phyloP scores from a whole-genome alignment of 2,797 vertebrate genomes.

The Thalassophryne amazonica region DNA sequence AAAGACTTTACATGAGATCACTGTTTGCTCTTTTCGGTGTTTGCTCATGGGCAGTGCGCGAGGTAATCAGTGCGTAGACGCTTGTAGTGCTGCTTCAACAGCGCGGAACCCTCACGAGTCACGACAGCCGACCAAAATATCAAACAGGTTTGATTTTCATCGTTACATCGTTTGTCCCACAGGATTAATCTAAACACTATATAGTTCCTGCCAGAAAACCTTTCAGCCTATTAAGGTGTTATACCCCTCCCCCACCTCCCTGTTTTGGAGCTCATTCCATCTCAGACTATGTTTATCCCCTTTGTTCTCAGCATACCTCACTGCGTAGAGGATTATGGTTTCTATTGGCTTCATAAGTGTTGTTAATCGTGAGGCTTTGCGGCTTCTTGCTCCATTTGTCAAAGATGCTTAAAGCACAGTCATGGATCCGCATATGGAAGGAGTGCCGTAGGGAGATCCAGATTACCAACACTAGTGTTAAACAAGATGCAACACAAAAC shows the following conservation, averaged over 20 bases:
- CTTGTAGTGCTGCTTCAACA: too few relatives aligned
- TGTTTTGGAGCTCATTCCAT: slow-evolving; percentile 23
- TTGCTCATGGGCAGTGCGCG: too few relatives aligned
- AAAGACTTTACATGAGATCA: too few relatives aligned
- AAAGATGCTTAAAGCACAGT: neutral
- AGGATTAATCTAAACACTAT: slow-evolving; percentile 54
- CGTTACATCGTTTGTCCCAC: slow-evolving; percentile 58
- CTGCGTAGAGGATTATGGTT: slow-evolving; percentile 12
- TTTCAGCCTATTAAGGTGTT: slow-evolving; percentile 59
- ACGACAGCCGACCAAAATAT: too few relatives aligned
- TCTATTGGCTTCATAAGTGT: slow-evolving; percentile 2
- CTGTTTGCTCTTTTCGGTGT: too few relatives aligned
- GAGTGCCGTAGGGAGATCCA: neutral
- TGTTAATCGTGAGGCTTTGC: slow-evolving; percentile 8
- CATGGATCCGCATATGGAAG: neutral
- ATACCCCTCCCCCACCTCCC: slow-evolving; percentile 4
- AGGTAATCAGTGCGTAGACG: too few relatives aligned
- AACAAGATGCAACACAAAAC: neutral
- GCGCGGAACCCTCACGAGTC: too few relatives aligned
- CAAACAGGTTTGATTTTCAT: too few relatives aligned
- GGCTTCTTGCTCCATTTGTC: neutral
- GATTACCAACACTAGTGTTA: neutral
- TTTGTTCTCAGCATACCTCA: neutral
- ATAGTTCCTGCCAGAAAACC: slow-evolving; percentile 59
- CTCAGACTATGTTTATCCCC: slow-evolving; percentile 39